A percentile compares a stretch with the other conserved stretches of the same genome.
Evolutionary conservation across 1,140 invertebrate genomes (phyloP).

Genomic region (Neodiprion pinetum): DNA sequence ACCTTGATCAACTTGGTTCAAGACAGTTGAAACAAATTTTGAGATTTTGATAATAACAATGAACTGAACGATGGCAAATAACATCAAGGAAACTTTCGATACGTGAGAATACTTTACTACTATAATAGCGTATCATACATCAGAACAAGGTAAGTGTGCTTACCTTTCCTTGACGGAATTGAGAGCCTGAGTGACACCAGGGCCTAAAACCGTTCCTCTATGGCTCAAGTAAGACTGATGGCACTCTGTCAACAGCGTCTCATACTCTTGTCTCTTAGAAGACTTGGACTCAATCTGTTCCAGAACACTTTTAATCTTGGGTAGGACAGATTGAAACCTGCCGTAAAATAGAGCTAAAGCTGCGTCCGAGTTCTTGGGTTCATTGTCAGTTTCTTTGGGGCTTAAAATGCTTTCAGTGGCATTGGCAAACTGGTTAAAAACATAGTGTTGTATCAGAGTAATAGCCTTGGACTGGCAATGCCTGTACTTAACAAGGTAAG

Average conservation of each 20-base stretch:
- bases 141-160: not conserved
- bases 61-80: too few species aligned
- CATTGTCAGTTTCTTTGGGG: conserved; percentile 58
- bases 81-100: too few species aligned
- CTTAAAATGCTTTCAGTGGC: conserved; percentile 77
- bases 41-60: too few species aligned
- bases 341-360: conserved; percentile 92
- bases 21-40: too few species aligned
- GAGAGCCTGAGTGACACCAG: conserved; percentile 80
- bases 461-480: conserved; percentile 83
- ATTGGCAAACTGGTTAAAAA: conserved; percentile 74
- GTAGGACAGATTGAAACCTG: conserved; percentile 89
- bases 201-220: conserved; percentile 74
- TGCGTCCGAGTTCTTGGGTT: conserved; percentile 68
- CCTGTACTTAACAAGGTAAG: conserved; percentile 77
- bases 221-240: conserved; percentile 86
- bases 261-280: conserved; percentile 78
- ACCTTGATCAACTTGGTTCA: too few species aligned
- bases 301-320: conserved; percentile 82
- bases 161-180: conserved; percentile 52
- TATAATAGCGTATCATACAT: too few species aligned
- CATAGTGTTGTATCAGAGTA: conserved; percentile 78
- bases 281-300: conserved; percentile 81
- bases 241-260: conserved; percentile 79
- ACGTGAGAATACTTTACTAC: too few species aligned